Conservation (phyloP, 2,888 invertebrate genomes). For the Melanostoma scalare region DNA sequence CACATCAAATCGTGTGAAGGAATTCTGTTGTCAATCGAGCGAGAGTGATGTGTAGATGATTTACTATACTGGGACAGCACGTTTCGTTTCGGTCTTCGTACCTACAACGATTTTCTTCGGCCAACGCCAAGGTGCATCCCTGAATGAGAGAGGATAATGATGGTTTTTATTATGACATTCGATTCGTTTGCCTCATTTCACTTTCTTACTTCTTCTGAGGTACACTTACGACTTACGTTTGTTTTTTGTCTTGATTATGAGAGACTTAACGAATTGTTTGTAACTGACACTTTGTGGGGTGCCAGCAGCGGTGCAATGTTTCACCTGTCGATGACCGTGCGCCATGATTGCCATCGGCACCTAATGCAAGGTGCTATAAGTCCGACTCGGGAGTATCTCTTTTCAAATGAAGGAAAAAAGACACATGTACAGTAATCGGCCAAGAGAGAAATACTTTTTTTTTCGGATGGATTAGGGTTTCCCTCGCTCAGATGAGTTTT, state of each 20-base stretch:
- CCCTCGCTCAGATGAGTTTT: not conserved
- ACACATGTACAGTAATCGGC: slow-evolving; percentile 10
- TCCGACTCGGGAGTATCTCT: slow-evolving; percentile 20
- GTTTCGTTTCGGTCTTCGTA: not conserved
- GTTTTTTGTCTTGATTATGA: slow-evolving; percentile 40
- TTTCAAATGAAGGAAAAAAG: slow-evolving; percentile 11
- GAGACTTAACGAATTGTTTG: slow-evolving; percentile 50
- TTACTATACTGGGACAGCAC: not conserved
- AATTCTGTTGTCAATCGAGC: slow-evolving; percentile 22
- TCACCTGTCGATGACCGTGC: slow-evolving; percentile 66
- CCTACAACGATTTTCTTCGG: not conserved
- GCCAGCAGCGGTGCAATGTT: slow-evolving; percentile 17
- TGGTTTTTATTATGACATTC: slow-evolving; percentile 70
- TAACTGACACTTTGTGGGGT: slow-evolving; percentile 68
- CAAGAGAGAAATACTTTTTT: slow-evolving; percentile 15
- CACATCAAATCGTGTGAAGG: slow-evolving; percentile 11
- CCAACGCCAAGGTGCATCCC: slow-evolving; percentile 57
- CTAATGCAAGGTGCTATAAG: slow-evolving; percentile 60
- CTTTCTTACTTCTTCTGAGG: slow-evolving; percentile 13
- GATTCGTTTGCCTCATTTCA: slow-evolving; percentile 62
- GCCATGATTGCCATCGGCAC: slow-evolving; percentile 57
- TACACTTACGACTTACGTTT: slow-evolving; percentile 15
- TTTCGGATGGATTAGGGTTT: slow-evolving; percentile 39
- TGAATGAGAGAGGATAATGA: slow-evolving; percentile 55
- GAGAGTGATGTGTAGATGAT: slow-evolving; percentile 21